phyloP scores from a whole-genome alignment of 2,113 vertebrate genomes.

The Leptobrachium ailaonicum region DNA sequence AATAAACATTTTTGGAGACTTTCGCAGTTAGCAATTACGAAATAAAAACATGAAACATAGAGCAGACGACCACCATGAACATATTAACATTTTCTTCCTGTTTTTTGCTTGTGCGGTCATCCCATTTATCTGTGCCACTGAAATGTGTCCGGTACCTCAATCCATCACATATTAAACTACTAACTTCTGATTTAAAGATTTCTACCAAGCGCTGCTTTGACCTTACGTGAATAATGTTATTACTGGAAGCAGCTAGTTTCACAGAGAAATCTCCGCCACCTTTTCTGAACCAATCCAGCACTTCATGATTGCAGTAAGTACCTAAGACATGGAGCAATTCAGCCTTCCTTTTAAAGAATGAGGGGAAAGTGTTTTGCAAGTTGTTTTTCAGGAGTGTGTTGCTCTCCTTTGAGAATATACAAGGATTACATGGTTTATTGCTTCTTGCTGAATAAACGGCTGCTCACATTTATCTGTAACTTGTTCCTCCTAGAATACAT shows the following conservation, averaged over 20 bases:
- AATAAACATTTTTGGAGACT: too few relatives aligned
- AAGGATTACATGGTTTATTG: conserved; percentile 47
- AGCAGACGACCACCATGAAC: too few relatives aligned
- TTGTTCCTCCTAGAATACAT: conserved; percentile 45
- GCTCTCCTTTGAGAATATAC: conserved; percentile 46
- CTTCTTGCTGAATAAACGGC: conserved; percentile 47
- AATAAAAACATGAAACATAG: too few relatives aligned
- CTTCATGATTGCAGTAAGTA: conserved; percentile 23
- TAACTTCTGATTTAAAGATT: background rate
- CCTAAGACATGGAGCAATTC: conserved; percentile 18
- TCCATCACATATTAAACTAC: background rate
- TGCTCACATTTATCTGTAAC: conserved; percentile 46
- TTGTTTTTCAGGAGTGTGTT: conserved; percentile 34
- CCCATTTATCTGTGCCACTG: too few relatives aligned
- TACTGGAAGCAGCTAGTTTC: too few relatives aligned
- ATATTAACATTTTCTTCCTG: too few relatives aligned
- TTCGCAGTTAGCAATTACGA: too few relatives aligned
- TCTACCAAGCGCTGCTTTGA: background rate
- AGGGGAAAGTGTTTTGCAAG: conserved; percentile 37
- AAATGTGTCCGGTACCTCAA: too few relatives aligned
- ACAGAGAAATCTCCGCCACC: background rate
- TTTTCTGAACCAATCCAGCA: conserved; percentile 4
- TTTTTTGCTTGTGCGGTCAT: too few relatives aligned
- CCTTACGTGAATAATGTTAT: background rate
- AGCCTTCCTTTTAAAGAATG: conserved; percentile 27